Evolutionary conservation across 2,888 invertebrate species (phyloP), one percentile per base, ranked within the genome.

Genomic region (Melanotus villosus): DNA sequence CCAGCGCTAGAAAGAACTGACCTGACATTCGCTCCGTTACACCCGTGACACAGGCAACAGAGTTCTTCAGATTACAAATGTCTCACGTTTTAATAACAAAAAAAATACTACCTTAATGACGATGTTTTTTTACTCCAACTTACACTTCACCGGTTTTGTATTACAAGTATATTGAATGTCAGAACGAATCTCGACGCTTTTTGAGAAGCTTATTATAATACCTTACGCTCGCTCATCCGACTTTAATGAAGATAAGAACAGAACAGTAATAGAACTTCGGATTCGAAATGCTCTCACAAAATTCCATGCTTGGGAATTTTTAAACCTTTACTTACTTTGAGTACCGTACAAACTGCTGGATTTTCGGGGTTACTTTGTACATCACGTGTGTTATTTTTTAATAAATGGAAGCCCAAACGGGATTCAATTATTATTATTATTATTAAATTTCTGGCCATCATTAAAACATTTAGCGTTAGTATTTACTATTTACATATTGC

Each of bases 81-180:
- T 62, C 66, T 36, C 68, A 23, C 41, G 30, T 47, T 47, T 59
- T 47, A 18, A 47, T 52, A 64, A 68, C 47, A 67, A 45, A 67
- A 26, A 69, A 67, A 70, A 66, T 45, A 23, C 26, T 30, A 58
- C 45, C 58, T 70, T 72, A 70, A 64, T 68, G 67, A 70, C 50
- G 64, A 65, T 56, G 63, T 57, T 23, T 18, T 59, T 67, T 65
- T 67, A 50, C 34, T n/a, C 16, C 6, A n/a, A 19, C 59, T 65
- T 70, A 68, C 57, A 65, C 64, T 58, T 64, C 66, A 45, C 43
- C 32, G 67, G 57, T 57, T 68, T 63, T 63, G 68, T 68, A 63
- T 63, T 68, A 68, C 68, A 63, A 47, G 47, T 38, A 63, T 57
- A 64, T 36, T 21, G 50, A 23, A 64, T 68, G 68, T 68, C 66